Conservation (phyloP, 2,888 invertebrate genomes). For the Eustalomyia histrio region DNA sequence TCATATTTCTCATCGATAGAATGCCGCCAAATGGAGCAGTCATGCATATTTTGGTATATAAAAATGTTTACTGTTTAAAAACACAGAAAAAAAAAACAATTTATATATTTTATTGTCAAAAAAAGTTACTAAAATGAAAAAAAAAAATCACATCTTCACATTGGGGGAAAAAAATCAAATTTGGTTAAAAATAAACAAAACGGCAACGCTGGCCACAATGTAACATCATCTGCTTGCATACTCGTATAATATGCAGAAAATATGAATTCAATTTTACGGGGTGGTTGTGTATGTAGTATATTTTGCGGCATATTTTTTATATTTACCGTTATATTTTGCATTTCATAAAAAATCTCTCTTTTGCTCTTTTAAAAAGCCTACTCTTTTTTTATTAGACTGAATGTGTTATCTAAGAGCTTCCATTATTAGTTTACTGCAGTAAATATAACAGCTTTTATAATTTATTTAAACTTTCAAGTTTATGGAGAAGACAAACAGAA, state of each 20-base stretch:
- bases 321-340: constrained; percentile 1
- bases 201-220: too few species aligned
- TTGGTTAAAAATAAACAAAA: too few species aligned
- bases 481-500: not conserved
- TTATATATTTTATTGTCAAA: too few species aligned
- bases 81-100: too few species aligned
- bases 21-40: too few species aligned
- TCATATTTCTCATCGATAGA: too few species aligned
- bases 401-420: not conserved
- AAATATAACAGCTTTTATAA: not conserved
- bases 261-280: not conserved
- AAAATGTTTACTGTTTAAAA: too few species aligned
- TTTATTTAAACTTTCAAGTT: not conserved
- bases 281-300: constrained; percentile 55
- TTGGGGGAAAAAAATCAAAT: too few species aligned
- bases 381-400: not conserved
- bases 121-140: too few species aligned
- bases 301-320: constrained; percentile 60
- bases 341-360: not conserved
- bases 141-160: too few species aligned
- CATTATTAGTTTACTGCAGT: not conserved
- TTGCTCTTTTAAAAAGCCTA: not conserved
- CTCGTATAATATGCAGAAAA: not conserved
- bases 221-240: not conserved
- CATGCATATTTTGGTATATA: too few species aligned